phyloP scores from a whole-genome alignment of 2,888 invertebrate genomes.

The Pachliopta kotzebuea region DNA sequence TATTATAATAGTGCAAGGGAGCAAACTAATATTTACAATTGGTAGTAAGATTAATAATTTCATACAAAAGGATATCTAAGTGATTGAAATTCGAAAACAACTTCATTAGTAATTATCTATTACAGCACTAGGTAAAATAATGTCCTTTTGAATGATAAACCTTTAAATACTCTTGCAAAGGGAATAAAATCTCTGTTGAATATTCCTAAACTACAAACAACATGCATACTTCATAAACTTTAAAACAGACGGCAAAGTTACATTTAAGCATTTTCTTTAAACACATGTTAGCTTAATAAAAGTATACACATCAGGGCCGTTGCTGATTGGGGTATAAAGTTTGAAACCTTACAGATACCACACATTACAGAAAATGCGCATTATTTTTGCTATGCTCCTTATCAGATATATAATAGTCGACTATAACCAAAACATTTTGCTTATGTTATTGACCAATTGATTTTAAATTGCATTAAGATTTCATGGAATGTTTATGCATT shows the following conservation, averaged over 20 bases:
- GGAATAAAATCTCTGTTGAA: conserved; percentile 26
- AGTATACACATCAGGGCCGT: conserved; percentile 13
- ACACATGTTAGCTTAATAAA: conserved; percentile 23
- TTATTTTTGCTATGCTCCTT: conserved; percentile 36
- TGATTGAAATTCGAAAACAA: conserved; percentile 6
- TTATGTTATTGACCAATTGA: conserved; percentile 57
- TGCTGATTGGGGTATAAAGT: conserved; percentile 14
- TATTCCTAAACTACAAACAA: conserved; percentile 24
- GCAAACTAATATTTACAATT: conserved; percentile 76
- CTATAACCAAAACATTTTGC: conserved; percentile 43
- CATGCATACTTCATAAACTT: conserved; percentile 23
- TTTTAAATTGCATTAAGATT: conserved; percentile 61
- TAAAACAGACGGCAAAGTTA: conserved; percentile 22
- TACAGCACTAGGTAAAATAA: not conserved
- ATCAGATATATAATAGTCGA: conserved; percentile 41
- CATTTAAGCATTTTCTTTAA: conserved; percentile 25
- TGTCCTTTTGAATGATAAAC: not conserved
- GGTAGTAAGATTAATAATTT: conserved; percentile 38
- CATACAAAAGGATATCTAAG: conserved; percentile 33
- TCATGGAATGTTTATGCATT: conserved; percentile 78
- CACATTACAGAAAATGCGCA: conserved; percentile 19
- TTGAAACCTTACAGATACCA: conserved; percentile 11
- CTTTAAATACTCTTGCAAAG: conserved; percentile 20
- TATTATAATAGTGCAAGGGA: conserved; percentile 48
- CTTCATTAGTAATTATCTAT: not conserved